Conservation (phyloP, 2,888 invertebrate genomes). For the Cephus spinipes region DNA sequence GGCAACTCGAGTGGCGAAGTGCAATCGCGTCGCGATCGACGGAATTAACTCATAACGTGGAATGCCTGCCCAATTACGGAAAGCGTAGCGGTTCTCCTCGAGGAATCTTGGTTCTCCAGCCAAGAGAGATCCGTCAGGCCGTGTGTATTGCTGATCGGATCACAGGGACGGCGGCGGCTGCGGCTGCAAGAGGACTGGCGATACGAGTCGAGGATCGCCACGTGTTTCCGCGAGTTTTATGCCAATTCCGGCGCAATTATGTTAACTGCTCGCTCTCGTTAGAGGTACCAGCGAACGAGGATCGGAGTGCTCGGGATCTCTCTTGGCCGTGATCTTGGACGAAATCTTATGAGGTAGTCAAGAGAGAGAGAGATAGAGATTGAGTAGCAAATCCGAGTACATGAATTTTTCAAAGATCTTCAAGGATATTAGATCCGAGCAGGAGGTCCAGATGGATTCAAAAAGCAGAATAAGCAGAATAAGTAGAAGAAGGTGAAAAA, state of each 20-base stretch:
- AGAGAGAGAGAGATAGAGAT: not conserved
- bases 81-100: slow-evolving; percentile 17
- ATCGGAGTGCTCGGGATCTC: too few relatives aligned
- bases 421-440: too few relatives aligned
- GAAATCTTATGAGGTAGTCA: too few relatives aligned
- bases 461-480: not conserved
- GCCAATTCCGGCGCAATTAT: slow-evolving; percentile 38
- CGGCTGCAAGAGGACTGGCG: slow-evolving; percentile 23
- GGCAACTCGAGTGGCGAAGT: too few relatives aligned
- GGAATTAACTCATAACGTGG: slow-evolving; percentile 63
- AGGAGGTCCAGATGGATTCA: not conserved
- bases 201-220: slow-evolving; percentile 17
- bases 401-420: too few relatives aligned
- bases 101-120: slow-evolving; percentile 13
- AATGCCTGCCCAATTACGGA: slow-evolving; percentile 62
- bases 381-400: not conserved
- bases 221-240: slow-evolving; percentile 30
- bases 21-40: slow-evolving; percentile 28
- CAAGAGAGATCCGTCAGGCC: slow-evolving; percentile 28
- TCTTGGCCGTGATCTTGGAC: too few relatives aligned
- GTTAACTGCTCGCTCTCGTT: slow-evolving; percentile 32
- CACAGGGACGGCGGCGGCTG: slow-evolving; percentile 11
- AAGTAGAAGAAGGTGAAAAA: not conserved
- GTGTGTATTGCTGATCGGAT: slow-evolving; percentile 13
- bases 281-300: slow-evolving; percentile 29